Evolutionary conservation across 2,113 vertebrate species (phyloP), one percentile per base, ranked within the genome.

Genomic region (Rhizomys pruinosus): DNA sequence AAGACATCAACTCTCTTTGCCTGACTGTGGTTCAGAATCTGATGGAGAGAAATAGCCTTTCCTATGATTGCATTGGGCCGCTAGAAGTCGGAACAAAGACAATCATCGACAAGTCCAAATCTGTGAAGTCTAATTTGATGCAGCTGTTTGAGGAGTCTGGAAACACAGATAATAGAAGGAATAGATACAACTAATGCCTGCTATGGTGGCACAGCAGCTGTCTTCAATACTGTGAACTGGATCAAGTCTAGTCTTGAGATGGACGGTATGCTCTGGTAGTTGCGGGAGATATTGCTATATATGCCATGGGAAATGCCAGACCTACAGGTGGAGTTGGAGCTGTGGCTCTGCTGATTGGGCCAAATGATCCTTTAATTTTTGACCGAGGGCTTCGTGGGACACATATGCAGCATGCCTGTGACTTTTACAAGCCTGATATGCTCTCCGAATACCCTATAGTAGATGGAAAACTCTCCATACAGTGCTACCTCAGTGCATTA

Each of bases 231-330:
- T 1, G 96, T 99, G 91, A 99, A 99, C 95, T 99, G 99, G 99
- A 98, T 99, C 37, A 99, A 99, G 92, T 99, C 99, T 93, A 99
- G 99, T 99, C 99, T 44, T 99, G 99, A 99, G 99, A 99, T 89
- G 99, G 99, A 17, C 99, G 99, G 4, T 99, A 99, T 6, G 99
- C 99, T 3, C 96, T 99, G 74, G 99, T 99, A 8, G 99, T 99
- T 66, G 99, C 99, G n/a, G 99, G 99, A 87, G 99, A 99, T 96
- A 99, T 99, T 1, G 99, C 99, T 2, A 99, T 99, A 29, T 99
- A 99, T 32, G 99, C 99, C 82, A 98, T 99, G 68, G 99, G 99
- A 96, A 99, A 98, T 57, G 99, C 99, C 42, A 98, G 99, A 64
- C 99, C 99, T 29, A 99, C 99, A 0, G 99, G 99, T 6, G 99